A percentile compares a stretch with the other conserved stretches of the same genome.
Evolutionary conservation across 2,113 vertebrate genomes (phyloP).

Genomic region (Gracilinanus agilis): DNA sequence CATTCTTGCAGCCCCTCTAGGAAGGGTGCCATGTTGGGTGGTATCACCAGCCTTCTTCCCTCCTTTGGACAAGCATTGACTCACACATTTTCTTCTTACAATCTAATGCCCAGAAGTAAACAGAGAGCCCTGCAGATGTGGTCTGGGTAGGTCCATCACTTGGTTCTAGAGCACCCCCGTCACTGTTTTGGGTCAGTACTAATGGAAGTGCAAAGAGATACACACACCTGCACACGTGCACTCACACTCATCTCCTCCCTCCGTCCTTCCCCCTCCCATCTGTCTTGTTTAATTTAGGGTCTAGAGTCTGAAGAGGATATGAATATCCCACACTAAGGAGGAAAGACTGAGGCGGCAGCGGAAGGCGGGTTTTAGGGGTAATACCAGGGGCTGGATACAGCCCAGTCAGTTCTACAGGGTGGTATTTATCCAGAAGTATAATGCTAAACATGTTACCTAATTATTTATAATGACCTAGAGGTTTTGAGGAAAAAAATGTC

Average conservation of each 20-base stretch:
- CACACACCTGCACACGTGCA: not conserved
- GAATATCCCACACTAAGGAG: not conserved
- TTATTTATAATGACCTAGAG: not conserved
- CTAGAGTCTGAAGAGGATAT: not conserved
- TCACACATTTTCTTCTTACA: not conserved
- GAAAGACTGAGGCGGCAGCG: not conserved
- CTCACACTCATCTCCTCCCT: not conserved
- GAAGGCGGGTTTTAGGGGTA: not conserved
- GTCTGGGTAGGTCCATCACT: no score
- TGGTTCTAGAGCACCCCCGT: not conserved
- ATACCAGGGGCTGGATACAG: not conserved
- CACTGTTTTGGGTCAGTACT: not conserved
- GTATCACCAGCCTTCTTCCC: not conserved
- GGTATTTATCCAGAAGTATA: not conserved
- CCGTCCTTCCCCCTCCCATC: not conserved
- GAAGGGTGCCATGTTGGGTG: not conserved
- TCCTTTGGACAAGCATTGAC: not conserved
- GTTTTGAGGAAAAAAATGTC: not conserved
- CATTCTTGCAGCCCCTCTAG: not conserved
- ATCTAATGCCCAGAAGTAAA: not conserved
- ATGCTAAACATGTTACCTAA: not conserved
- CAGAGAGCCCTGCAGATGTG: not conserved
- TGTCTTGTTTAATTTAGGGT: not conserved
- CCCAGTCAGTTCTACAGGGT: not conserved
- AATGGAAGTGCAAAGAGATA: not conserved